A percentile compares a stretch with the other conserved stretches of the same genome.
These are phyloP conservation scores for Orthosia gracilis DNA, from an alignment of 2,888 invertebrate genomes.

Conservation along the genomic window DNA sequence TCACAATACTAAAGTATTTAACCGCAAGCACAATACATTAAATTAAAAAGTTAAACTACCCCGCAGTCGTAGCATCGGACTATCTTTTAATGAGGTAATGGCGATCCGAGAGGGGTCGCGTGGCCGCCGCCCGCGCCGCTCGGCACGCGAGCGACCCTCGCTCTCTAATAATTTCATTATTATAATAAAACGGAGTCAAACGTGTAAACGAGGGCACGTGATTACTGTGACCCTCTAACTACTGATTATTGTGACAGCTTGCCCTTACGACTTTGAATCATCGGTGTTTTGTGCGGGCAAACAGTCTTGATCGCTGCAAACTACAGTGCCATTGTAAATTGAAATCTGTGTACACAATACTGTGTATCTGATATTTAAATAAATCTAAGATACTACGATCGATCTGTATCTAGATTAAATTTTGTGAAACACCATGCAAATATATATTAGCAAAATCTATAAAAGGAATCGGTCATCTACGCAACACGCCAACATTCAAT, in stretches of 20 bases:
- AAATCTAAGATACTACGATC: not conserved
- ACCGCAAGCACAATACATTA: constrained; percentile 80
- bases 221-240: constrained; percentile 75
- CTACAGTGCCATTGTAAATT: not conserved
- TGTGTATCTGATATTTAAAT: not conserved
- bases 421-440: constrained; percentile 18
- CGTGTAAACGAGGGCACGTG: constrained; percentile 88
- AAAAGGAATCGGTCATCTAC: constrained; percentile 23
- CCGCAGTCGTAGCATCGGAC: constrained; percentile 77
- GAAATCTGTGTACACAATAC: not conserved
- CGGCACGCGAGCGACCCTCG: constrained; percentile 81
- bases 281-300: not conserved
- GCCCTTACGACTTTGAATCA: constrained; percentile 56
- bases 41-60: constrained; percentile 87
- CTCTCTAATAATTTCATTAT: constrained; percentile 87
- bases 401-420: constrained; percentile 26
- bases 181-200: constrained; percentile 89
- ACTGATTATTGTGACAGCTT: constrained; percentile 63
- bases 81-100: constrained; percentile 88
- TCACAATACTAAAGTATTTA: constrained; percentile 72
- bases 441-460: constrained; percentile 31
- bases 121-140: constrained; percentile 44
- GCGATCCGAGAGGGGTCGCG: constrained; percentile 76
- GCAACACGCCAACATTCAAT: constrained; percentile 51
- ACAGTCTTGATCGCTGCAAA: constrained; percentile 1